Evolutionary conservation across 1,140 invertebrate genomes (phyloP).

Genomic region (Drosophila kohkoa): DNA sequence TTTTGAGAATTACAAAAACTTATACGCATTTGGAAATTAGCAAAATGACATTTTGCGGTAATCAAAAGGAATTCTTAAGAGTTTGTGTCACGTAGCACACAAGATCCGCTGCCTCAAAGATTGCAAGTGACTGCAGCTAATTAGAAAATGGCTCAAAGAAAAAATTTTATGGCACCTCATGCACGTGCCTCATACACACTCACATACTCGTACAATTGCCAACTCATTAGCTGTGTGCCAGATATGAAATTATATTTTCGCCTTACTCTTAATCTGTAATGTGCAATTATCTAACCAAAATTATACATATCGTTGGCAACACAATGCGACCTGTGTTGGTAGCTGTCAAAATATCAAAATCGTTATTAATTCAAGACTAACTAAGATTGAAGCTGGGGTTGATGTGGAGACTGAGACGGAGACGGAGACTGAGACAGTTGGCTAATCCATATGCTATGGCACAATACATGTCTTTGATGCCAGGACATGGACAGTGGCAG

Average conservation of each 20-base stretch:
- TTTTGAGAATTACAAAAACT: background rate
- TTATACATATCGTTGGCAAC: background rate
- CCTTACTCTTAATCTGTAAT: conserved; percentile 18
- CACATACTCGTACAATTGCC: conserved; percentile 17
- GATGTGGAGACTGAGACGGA: background rate
- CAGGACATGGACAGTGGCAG: conserved; percentile 2
- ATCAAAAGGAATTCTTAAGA: conserved; percentile 21
- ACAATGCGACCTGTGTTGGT: conserved; percentile 17
- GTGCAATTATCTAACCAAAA: conserved; percentile 33
- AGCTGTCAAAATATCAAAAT: conserved; percentile 33
- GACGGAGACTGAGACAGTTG: background rate
- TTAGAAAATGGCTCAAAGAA: conserved; percentile 44
- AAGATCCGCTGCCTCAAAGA: conserved; percentile 17
- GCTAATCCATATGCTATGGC: conserved; percentile 19
- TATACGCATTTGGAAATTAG: conserved; percentile 28
- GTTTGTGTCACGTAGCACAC: conserved; percentile 40
- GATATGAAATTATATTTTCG: conserved; percentile 22
- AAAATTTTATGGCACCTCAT: conserved; percentile 45
- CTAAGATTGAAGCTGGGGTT: background rate
- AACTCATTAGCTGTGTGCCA: conserved; percentile 13
- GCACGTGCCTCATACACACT: conserved; percentile 29
- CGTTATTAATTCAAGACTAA: conserved; percentile 41
- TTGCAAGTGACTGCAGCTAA: conserved; percentile 49
- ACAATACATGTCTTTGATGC: conserved; percentile 29
- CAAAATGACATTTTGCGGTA: conserved; percentile 22